These are phyloP conservation scores for Lepidochitona cinerea DNA, from an alignment of 2,888 invertebrate genomes.

Conservation along the genomic window DNA sequence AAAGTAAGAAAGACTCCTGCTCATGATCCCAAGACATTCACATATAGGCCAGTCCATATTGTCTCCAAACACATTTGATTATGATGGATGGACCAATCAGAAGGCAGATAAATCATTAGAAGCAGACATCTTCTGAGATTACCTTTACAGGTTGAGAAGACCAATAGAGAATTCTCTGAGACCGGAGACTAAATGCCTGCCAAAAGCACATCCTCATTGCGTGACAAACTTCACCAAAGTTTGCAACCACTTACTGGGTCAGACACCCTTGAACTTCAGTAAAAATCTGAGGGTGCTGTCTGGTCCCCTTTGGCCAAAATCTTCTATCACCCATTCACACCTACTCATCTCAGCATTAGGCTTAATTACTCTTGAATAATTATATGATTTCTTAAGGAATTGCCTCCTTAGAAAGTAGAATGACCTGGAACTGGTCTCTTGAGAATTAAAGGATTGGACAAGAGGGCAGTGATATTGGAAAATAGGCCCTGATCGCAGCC, in stretches of 20 bases:
- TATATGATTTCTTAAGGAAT: constrained; percentile 31
- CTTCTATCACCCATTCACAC: constrained; percentile 1
- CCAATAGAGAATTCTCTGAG: background rate
- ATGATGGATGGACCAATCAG: background rate
- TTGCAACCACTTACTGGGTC: constrained; percentile 1
- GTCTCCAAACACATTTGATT: constrained; percentile 1
- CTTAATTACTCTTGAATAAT: constrained; percentile 41
- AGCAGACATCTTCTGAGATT: constrained; percentile 6
- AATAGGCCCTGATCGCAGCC: constrained; percentile 16
- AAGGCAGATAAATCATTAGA: constrained; percentile 1
- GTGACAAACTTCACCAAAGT: background rate
- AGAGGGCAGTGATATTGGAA: constrained; percentile 7
- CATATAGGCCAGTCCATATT: background rate
- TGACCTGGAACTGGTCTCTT: background rate
- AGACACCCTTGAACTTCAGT: background rate
- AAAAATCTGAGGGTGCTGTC: background rate
- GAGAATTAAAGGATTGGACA: background rate
- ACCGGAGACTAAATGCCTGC: background rate
- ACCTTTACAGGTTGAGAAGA: background rate
- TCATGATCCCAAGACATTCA: background rate
- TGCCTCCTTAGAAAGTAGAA: background rate
- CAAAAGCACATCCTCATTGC: background rate
- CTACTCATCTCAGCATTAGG: constrained; percentile 27
- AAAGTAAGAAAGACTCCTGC: background rate
- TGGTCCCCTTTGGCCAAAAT: background rate